Evolutionary conservation across 1,140 invertebrate species (phyloP), one percentile per base, ranked within the genome.

Genomic region (Gryon sp.): DNA sequence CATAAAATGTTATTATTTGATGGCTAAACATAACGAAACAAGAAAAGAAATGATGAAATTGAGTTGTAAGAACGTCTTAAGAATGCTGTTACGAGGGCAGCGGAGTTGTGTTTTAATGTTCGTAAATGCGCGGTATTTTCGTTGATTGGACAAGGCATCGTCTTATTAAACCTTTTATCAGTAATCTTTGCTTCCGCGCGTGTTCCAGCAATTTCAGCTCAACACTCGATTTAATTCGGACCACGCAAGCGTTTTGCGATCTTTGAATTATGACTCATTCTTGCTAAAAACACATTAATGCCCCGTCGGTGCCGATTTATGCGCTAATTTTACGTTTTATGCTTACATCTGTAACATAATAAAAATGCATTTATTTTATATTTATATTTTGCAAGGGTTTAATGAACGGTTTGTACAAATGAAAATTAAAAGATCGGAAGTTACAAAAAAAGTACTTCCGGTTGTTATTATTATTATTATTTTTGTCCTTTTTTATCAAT

Each of bases 141-240:
- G 60, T 60, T 70, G 59, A 77, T 77, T 77, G 52, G 65, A 65
- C 65, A 24, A 52, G 24, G 59, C 45, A 70, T 72, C 62, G 62
- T 66, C 66, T 77, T 70, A 76, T 69, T 63, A 69, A 69, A 69
- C 50, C 63, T 69, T 76, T 76, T 76, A 76, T 76, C 73, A 41
- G 63, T 41, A 48, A 76, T 76, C 73, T 76, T 69, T 55, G 62
- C 72, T 75, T 75, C 72, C 72, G 63, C 72, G 72, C 72, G 55
- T 75, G 72, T 69, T 76, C 63, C 73, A 50, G 59, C 59, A 60
- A 65, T 63, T 76, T 76, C 40, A 57, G 52, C 43, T 50, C 60
- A 57, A 74, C 70, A 57, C 63, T 62, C 73, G 63, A 68, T 76
- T 76, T 76, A 68, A 69, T 76, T 69, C 65, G 52, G 52, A 55